Percentiles rank a stretch among this genome's conserved stretches.
Evolutionary conservation across 2,113 vertebrate species (phyloP).

Genomic region (Phalacrocorax pelagicus): DNA sequence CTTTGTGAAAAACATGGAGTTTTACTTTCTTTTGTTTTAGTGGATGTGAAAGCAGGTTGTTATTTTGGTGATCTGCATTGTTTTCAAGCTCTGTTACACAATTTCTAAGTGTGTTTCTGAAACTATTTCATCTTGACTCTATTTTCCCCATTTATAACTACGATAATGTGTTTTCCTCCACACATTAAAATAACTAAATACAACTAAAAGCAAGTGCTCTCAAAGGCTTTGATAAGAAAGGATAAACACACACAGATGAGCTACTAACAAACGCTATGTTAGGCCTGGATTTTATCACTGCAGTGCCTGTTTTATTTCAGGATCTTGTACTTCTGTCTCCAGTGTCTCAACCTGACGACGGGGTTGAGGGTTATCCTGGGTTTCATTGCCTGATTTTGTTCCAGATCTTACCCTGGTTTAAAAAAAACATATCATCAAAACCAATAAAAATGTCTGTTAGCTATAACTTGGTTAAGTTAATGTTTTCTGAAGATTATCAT

Average conservation of each 20-base stretch:
- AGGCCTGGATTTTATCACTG: background rate
- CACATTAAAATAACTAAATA: background rate
- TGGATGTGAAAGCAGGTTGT: background rate
- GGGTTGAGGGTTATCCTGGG: background rate
- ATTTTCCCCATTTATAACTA: background rate
- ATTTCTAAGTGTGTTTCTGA: background rate
- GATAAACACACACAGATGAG: background rate
- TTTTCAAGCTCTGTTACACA: background rate
- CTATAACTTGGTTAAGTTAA: background rate
- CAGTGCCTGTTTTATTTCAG: background rate
- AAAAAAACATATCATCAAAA: background rate
- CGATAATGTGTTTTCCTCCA: background rate
- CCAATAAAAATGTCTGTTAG: background rate
- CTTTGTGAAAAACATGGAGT: background rate
- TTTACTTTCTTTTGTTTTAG: background rate
- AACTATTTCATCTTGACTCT: background rate
- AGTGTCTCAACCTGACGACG: fast-evolving
- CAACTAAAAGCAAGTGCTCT: background rate
- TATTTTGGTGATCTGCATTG: background rate
- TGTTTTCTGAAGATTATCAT: background rate
- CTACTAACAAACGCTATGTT: background rate
- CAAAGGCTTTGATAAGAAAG: background rate
- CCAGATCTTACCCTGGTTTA: background rate
- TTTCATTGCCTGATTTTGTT: background rate
- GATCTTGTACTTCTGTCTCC: background rate